Evolutionary conservation across 2,113 vertebrate genomes (phyloP), one percentile per base, ranked within the genome.

Genomic region (Anas platyrhynchos): DNA sequence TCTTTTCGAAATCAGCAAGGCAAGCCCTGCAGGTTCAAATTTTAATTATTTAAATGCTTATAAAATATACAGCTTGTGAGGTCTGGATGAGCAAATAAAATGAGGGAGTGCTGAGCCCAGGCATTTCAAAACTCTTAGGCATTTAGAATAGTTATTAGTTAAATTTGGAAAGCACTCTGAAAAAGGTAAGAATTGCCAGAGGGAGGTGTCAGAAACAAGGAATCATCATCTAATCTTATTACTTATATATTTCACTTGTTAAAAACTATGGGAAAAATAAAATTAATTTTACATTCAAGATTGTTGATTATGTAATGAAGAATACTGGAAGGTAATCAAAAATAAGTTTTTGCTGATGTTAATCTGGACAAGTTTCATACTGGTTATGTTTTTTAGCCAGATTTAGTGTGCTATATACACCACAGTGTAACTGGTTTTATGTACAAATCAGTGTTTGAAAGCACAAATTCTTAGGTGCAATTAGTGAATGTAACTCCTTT

Each of bases 11-110:
- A 79, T 78, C 69, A 91, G 48, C 55, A 91, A 87, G 66, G 36
- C 91, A 93, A 91, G 41, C 67, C 86, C 81, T 67, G 36, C 22
- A 79, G 92, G 80, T 89, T 96, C n/a, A 92, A 79, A 62, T n/a
- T 83, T 96, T 59, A 93, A 94, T 96, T 93, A 95, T 94, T 96
- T 93, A 95, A 86, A 91, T 84, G 31, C 25, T 92, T 87, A 76
- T 87, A 92, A 92, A 91, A 83, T 50, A 67, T 91, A 67, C 69
- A 79, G 41, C 54, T 76, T 95, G 86, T 95, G 86, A 92, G 86
- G 88, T 89, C 92, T 96, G 77, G 63, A 76, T 89, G 86, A 94
- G 66, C 69, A 89, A 93, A 93, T 92, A 91, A 92, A 92, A 69
- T 50, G 83, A 66, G 44, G 21, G 41, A 93, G 82, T 91, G 93